These are phyloP conservation scores for Ditula angustiorana DNA, from an alignment of 2,888 invertebrate genomes.

Conservation along the genomic window DNA sequence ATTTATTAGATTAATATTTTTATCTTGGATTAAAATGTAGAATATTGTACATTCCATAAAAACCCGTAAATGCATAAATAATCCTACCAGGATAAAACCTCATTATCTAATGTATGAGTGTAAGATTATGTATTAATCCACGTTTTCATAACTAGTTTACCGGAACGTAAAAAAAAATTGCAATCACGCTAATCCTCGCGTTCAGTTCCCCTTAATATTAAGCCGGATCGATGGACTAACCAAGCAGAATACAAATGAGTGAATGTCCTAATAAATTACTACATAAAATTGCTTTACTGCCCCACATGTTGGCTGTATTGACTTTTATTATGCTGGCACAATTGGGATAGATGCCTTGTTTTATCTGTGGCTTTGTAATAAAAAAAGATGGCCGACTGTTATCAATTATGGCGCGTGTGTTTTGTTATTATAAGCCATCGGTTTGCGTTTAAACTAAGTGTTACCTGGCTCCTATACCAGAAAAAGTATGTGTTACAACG, in stretches of 20 bases:
- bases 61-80: too few relatives aligned
- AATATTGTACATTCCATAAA: too few relatives aligned
- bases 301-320: constrained; percentile 36
- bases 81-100: too few relatives aligned
- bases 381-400: constrained; percentile 22
- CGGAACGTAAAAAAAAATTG: too few relatives aligned
- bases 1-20: too few relatives aligned
- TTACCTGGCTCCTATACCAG: background rate
- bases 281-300: constrained; percentile 51
- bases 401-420: background rate
- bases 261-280: constrained; percentile 50
- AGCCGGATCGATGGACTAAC: constrained; percentile 22
- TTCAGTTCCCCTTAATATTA: constrained; percentile 28
- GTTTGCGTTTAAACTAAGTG: background rate
- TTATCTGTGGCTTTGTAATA: constrained; percentile 32
- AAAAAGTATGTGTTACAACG: too few relatives aligned
- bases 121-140: too few relatives aligned
- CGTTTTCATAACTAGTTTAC: too few relatives aligned
- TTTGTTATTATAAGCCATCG: background rate
- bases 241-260: constrained; percentile 49
- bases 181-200: constrained; percentile 1
- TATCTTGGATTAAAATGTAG: too few relatives aligned
- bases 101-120: too few relatives aligned
- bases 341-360: constrained; percentile 36
- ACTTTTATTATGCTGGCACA: constrained; percentile 34